Evolutionary conservation across 1,140 invertebrate species (phyloP).

Genomic region (Pseudachorutes palmiensis): DNA sequence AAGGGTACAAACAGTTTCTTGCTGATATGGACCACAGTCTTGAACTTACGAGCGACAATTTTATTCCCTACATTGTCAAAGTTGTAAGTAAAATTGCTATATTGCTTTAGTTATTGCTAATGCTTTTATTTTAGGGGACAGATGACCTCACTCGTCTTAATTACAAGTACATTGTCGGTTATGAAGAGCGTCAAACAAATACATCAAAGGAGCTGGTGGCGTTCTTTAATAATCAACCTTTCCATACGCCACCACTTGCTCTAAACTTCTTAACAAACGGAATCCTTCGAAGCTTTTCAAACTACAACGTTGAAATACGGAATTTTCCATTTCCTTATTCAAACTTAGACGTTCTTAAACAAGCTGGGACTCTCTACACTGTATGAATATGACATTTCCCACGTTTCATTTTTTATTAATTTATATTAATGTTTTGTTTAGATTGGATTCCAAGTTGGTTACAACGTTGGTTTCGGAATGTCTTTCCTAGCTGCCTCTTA

Average conservation of each 20-base stretch:
- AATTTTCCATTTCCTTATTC: slow-evolving; percentile 53
- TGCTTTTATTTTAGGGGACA: slow-evolving; percentile 2
- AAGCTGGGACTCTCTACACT: slow-evolving; percentile 20
- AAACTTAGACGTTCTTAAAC: slow-evolving; percentile 38
- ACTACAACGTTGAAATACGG: slow-evolving; percentile 47
- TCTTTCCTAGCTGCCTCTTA: slow-evolving; percentile 55
- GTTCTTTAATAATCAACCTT: slow-evolving; percentile 48
- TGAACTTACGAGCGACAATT: slow-evolving; percentile 10
- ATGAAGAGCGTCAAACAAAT: slow-evolving; percentile 38
- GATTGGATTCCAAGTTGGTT: slow-evolving; percentile 34
- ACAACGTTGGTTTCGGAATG: slow-evolving; percentile 44
- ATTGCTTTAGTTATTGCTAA: not conserved
- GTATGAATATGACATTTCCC: no score
- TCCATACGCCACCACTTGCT: slow-evolving; percentile 45
- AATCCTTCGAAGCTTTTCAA: slow-evolving; percentile 40
- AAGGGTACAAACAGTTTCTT: not conserved
- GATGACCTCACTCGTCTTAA: slow-evolving; percentile 35
- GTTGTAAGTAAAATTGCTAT: not conserved
- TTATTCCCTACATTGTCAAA: slow-evolving; percentile 18
- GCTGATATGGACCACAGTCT: not conserved
- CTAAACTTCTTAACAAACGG: slow-evolving; percentile 43
- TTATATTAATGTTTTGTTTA: not conserved
- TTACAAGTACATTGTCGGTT: slow-evolving; percentile 39
- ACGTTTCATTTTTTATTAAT: no score
- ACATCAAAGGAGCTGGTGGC: slow-evolving; percentile 32